These are phyloP conservation scores for Malurus alboscapulatus DNA, from an alignment of 2,113 vertebrate genomes.

Conservation along the genomic window DNA sequence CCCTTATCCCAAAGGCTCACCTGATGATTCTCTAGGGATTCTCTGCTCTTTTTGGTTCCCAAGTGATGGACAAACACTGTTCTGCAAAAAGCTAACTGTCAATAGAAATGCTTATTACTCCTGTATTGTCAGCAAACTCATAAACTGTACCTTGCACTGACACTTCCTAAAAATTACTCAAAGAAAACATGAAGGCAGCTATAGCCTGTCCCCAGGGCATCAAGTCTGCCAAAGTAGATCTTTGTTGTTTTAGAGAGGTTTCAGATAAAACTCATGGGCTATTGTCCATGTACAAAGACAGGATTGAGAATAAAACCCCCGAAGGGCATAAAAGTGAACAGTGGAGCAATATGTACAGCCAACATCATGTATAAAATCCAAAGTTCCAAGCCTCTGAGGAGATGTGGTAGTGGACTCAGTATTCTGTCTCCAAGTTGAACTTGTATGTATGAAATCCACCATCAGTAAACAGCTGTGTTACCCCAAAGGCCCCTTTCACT, in stretches of 20 bases:
- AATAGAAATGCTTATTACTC: constrained; percentile 48
- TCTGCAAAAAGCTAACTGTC: constrained; percentile 53
- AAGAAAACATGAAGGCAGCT: constrained; percentile 55
- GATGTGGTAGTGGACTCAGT: constrained; percentile 15
- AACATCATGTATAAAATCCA: constrained; percentile 32
- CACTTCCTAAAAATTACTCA: constrained; percentile 50
- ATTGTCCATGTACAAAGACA: constrained; percentile 25
- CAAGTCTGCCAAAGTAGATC: constrained; percentile 50
- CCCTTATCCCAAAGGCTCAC: constrained; percentile 30
- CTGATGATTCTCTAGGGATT: constrained; percentile 54
- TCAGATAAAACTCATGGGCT: constrained; percentile 13
- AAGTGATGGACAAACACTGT: constrained; percentile 45
- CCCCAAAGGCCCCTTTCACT: constrained; percentile 41
- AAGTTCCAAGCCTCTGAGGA: constrained; percentile 39
- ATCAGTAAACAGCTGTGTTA: constrained; percentile 46
- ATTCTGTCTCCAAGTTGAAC: constrained; percentile 46
- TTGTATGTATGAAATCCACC: constrained; percentile 43
- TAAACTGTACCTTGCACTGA: constrained; percentile 53
- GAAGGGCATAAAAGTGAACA: neutral
- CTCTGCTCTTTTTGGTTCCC: constrained; percentile 45
- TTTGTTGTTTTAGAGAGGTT: constrained; percentile 48
- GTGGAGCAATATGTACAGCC: constrained; percentile 36
- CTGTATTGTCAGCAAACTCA: constrained; percentile 47
- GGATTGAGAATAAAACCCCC: constrained; percentile 25
- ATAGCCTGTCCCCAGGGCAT: constrained; percentile 36